Evolutionary conservation across 2,797 vertebrate genomes (phyloP).

Genomic region (Rhynchotus rufescens): DNA sequence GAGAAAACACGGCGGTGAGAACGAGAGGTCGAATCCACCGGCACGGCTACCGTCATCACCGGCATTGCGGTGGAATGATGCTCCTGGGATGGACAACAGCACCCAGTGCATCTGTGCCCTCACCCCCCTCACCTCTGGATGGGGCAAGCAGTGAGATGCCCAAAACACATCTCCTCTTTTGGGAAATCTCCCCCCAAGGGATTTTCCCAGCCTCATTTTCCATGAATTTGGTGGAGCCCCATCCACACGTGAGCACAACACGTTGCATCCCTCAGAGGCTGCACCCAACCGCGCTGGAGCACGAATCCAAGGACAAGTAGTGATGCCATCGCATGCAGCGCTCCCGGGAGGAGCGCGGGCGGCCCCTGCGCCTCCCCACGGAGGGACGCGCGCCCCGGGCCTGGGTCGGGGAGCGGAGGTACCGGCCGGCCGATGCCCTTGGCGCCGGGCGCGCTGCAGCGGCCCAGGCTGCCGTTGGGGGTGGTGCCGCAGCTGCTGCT

Average conservation of each 20-base stretch:
- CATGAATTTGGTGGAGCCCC: accelerated
- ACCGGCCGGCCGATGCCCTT: conserved; percentile 87
- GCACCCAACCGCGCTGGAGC: accelerated
- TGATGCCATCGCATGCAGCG: too few relatives aligned
- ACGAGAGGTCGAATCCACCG: accelerated
- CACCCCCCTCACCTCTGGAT: accelerated
- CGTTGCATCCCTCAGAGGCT: neutral
- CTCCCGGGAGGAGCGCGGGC: too few relatives aligned
- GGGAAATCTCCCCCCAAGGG: neutral
- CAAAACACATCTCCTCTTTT: too few relatives aligned
- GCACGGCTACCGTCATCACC: accelerated
- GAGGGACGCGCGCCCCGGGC: too few relatives aligned
- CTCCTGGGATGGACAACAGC: neutral
- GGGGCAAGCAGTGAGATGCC: accelerated
- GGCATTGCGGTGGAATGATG: accelerated
- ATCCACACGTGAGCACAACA: accelerated
- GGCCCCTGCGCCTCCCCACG: too few relatives aligned
- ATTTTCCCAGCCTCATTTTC: neutral
- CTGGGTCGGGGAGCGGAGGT: neutral
- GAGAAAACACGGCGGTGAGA: accelerated
- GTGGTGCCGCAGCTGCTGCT: conserved; percentile 97
- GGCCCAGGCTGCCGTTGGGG: conserved; percentile 92
- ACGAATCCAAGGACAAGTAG: too few relatives aligned
- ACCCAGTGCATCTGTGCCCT: neutral
- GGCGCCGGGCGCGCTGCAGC: conserved; percentile 87